Evolutionary conservation across 2,888 invertebrate genomes (phyloP), one percentile per base, ranked within the genome.

Genomic region (Drosophila mimetica): DNA sequence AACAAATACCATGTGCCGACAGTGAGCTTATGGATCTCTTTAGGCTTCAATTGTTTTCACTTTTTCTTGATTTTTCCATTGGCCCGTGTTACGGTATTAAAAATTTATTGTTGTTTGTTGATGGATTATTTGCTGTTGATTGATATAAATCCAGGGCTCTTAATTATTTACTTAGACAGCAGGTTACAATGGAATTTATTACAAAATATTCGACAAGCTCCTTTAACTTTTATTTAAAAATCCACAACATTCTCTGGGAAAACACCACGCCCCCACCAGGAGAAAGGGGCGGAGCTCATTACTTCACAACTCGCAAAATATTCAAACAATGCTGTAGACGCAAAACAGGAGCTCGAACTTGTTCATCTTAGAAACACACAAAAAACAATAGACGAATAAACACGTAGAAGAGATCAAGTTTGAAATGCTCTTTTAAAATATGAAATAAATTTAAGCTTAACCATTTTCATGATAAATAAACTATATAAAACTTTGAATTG

Each of bases 311-410:
- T 60, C 42, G 50, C 70, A 85, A 85, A 87, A 82, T 87, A 87
- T 87, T 79, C 88, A 79, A 74, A 76, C 79, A 85, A 87, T 82
- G 86, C 65, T 41, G 36, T 69, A 67, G 73, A 65, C 53, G 36
- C 13, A 70, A 42, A 75, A 64, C 75, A 55, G 60, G 57, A 71
- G 58, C 71, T 67, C 39, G 32, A 44, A 30, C 22, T 41, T 36
- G 39, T 44, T 42, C 36, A n/a, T n/a, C 22, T 22, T 32, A 18
- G 36, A 18, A 14, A 51, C n/a, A 30, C 36, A n/a, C 28, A 39
- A 46, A 42, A 28, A 22, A 52, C 54, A 37, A 53, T 54, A 1
- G 14, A 14, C 3, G 1, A 30, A 18, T 7, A 30, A 20, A 25
- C 14, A 36, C 5, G 9, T 8, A 3, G 13, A 9, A 32, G 9